Conservation (phyloP, 2,888 invertebrate species). For the Hirtodrosophila cameraria region DNA sequence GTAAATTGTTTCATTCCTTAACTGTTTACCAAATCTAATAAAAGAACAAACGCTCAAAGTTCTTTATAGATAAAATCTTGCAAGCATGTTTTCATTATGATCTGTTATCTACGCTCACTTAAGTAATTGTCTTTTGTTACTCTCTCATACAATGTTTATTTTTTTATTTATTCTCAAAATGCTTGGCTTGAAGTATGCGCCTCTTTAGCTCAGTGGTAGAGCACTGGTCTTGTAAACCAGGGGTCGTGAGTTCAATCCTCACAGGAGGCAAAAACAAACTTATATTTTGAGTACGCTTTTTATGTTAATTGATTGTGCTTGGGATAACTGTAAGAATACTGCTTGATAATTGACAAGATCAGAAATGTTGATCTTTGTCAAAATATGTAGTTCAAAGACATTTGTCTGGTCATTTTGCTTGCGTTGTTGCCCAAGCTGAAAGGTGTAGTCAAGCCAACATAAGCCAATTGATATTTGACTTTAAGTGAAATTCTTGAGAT, state of each 20-base stretch:
- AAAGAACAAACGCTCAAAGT: too few species aligned
- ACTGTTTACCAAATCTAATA: too few species aligned
- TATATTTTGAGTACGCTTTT: too few species aligned
- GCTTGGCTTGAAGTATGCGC: slow-evolving; percentile 79
- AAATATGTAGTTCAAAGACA: too few species aligned
- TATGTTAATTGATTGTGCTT: too few species aligned
- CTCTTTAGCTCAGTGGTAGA: slow-evolving; percentile 96
- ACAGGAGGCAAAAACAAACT: slow-evolving; percentile 88
- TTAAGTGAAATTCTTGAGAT: slow-evolving; percentile 1
- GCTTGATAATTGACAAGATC: too few species aligned
- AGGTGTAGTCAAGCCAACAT: not conserved
- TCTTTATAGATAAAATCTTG: too few species aligned
- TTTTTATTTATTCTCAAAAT: not conserved
- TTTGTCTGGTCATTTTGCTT: too few species aligned
- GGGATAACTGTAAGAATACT: too few species aligned
- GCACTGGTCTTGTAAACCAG: slow-evolving; percentile 96
- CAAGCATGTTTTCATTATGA: not conserved
- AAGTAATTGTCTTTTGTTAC: slow-evolving; percentile 3
- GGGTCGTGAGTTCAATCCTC: slow-evolving; percentile 96
- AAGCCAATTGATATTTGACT: slow-evolving; percentile 13
- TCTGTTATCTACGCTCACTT: slow-evolving; percentile 1
- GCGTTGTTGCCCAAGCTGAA: too few species aligned
- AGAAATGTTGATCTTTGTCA: too few species aligned
- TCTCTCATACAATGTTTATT: not conserved
- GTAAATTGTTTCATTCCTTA: too few species aligned